Conservation (phyloP, 2,113 vertebrate genomes). For the Lampris megalopsis region DNA sequence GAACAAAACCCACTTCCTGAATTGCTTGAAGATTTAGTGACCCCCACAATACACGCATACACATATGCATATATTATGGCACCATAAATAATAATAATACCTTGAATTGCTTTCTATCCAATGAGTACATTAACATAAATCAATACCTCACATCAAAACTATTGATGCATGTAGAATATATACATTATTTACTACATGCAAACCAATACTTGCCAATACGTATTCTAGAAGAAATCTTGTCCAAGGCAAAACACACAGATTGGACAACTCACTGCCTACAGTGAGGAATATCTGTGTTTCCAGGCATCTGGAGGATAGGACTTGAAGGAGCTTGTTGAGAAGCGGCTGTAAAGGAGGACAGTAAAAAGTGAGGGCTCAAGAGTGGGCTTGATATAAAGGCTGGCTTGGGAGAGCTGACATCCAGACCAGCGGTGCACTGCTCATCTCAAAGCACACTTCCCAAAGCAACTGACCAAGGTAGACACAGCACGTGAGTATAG, state of each 20-base stretch:
- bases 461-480: slow-evolving; percentile 23
- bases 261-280: slow-evolving; percentile 13
- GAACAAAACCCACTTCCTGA: not conserved
- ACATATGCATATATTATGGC: too few relatives aligned
- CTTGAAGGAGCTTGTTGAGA: slow-evolving; percentile 57
- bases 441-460: slow-evolving; percentile 53
- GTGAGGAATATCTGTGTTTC: slow-evolving; percentile 67
- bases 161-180: not conserved
- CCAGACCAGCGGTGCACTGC: slow-evolving; percentile 52
- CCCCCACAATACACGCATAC: too few relatives aligned
- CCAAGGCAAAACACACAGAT: slow-evolving; percentile 1
- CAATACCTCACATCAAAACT: not conserved
- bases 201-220: not conserved
- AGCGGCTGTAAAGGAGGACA: slow-evolving; percentile 73
- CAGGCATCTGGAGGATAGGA: slow-evolving; percentile 50
- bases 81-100: too few relatives aligned
- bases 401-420: slow-evolving; percentile 36
- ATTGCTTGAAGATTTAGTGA: not conserved
- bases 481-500: slow-evolving; percentile 61
- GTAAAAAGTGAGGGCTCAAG: slow-evolving; percentile 56
- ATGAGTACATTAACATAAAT: not conserved
- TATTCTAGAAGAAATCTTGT: not conserved
- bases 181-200: not conserved
- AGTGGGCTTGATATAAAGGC: slow-evolving; percentile 73
- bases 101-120: too few relatives aligned